Base-by-base conservation (phyloP, 2,888 invertebrate species). In the Stegana nigrithorax region DNA sequence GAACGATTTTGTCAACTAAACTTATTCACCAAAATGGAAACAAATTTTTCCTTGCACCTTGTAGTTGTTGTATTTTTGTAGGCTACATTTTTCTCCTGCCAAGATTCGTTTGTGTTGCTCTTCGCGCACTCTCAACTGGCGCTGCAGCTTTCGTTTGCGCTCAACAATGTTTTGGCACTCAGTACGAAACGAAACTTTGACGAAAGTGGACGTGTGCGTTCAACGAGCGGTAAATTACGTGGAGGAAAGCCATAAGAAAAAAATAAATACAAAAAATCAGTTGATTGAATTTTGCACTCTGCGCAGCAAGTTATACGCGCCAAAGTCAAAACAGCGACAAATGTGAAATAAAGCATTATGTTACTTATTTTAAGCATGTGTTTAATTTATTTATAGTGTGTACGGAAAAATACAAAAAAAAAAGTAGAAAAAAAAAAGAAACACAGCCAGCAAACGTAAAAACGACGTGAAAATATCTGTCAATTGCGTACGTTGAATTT, bases 141-240 rank as follows among this genome's bases (percentile, higher is more conserved):
- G n/a, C n/a, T n/a, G n/a, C n/a, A n/a, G n/a, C n/a, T n/a, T n/a
- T n/a, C n/a, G n/a, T n/a, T n/a, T n/a, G n/a, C n/a, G n/a, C n/a
- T n/a, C n/a, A n/a, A n/a, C n/a, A n/a, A n/a, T n/a, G n/a, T n/a
- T n/a, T n/a, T n/a, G 70, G 64, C 66, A 67, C 73, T 78, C 71
- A 75, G 75, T 75, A 73, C 67, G 75, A 74, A 70, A 75, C 77
- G 79, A 75, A 55, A 78, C 75, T 76, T 74, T 75, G 71, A 73
- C 68, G 67, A 58, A 63, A 64, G 64, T 67, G 77, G 77, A 73
- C 19, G 29, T 21, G 53, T 39, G 59, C 32, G 36, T 63, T 32
- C 19, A 51, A 26, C 53, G 58, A 74, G 67, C 74, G 73, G 59
- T 68, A 68, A 62, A 65, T 63, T 66, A 65, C 67, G 73, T 75